phyloP scores from a whole-genome alignment of 2,113 vertebrate genomes.

The Oreochromis spilurus region DNA sequence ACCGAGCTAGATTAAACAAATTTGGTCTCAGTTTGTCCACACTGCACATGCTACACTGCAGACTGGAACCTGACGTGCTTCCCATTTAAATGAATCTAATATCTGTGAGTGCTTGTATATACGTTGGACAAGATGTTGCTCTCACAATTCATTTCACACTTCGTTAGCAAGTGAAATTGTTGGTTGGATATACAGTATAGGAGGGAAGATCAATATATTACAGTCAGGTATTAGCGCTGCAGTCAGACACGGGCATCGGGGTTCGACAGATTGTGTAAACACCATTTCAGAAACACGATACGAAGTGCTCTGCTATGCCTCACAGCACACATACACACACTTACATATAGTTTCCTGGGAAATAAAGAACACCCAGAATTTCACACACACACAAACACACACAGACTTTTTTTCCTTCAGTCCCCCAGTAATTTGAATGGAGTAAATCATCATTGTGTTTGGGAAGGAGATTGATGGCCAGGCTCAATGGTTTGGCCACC shows the following conservation, averaged over 20 bases:
- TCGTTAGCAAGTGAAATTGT: slow-evolving; percentile 48
- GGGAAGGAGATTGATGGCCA: slow-evolving; percentile 34
- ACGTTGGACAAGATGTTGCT: slow-evolving; percentile 21
- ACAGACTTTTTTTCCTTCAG: not conserved
- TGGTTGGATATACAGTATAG: slow-evolving; percentile 19
- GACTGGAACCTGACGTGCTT: slow-evolving; percentile 3
- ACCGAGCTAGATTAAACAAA: slow-evolving; percentile 14
- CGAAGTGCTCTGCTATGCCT: not conserved
- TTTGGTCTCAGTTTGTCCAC: not conserved
- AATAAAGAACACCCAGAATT: not conserved
- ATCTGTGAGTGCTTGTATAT: slow-evolving; percentile 10
- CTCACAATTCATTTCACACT: slow-evolving; percentile 65
- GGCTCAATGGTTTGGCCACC: slow-evolving; percentile 33
- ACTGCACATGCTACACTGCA: not conserved
- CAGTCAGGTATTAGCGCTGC: slow-evolving; percentile 27
- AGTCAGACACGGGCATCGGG: not conserved
- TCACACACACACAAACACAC: not conserved
- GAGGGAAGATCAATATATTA: slow-evolving; percentile 42
- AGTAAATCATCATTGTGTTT: slow-evolving; percentile 51
- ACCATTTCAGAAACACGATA: not conserved
- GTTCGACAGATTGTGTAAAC: slow-evolving; percentile 32
- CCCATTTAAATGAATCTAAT: slow-evolving; percentile 41
- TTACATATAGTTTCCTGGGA: not conserved
- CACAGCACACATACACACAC: not conserved
- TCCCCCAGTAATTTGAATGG: slow-evolving; percentile 25